A percentile compares a stretch with the other conserved stretches of the same genome.
Conservation (phyloP, 2,113 vertebrate species). For the Muntiacus reevesi region DNA sequence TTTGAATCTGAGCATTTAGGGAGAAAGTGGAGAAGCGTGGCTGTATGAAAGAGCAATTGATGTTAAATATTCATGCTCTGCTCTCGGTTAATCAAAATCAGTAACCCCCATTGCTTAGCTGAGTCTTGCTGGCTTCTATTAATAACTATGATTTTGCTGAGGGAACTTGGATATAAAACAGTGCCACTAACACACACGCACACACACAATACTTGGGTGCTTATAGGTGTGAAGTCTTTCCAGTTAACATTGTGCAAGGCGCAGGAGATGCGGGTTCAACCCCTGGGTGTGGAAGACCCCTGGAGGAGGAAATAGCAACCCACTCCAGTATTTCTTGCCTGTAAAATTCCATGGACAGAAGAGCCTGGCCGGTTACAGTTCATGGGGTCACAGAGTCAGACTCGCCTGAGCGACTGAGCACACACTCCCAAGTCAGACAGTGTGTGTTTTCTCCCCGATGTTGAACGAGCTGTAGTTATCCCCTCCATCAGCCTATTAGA, state of each 20-base stretch:
- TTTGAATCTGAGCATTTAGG: constrained; percentile 58
- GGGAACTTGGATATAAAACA: not conserved
- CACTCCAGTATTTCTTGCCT: not conserved
- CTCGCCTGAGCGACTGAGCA: not conserved
- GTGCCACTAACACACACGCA: not conserved
- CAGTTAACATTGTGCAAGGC: not conserved
- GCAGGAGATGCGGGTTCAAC: not conserved
- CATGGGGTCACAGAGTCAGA: not conserved
- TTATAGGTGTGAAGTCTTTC: not conserved
- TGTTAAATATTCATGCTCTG: constrained; percentile 65
- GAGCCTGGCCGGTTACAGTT: not conserved
- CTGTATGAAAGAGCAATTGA: constrained; percentile 40
- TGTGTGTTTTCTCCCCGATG: not conserved
- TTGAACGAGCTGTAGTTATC: not conserved
- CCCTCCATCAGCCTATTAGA: not conserved
- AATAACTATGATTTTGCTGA: not conserved
- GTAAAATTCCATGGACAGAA: not conserved
- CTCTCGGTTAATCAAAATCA: constrained; percentile 20
- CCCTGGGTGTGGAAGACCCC: not conserved
- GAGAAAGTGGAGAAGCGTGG: constrained; percentile 44
- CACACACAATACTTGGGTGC: not conserved
- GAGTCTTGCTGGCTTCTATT: constrained; percentile 14
- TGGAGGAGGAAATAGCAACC: not conserved
- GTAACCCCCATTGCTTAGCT: constrained; percentile 23
- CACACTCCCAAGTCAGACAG: not conserved